Conservation (phyloP, 2,797 vertebrate species). For the Pseudomugil tenellus region DNA sequence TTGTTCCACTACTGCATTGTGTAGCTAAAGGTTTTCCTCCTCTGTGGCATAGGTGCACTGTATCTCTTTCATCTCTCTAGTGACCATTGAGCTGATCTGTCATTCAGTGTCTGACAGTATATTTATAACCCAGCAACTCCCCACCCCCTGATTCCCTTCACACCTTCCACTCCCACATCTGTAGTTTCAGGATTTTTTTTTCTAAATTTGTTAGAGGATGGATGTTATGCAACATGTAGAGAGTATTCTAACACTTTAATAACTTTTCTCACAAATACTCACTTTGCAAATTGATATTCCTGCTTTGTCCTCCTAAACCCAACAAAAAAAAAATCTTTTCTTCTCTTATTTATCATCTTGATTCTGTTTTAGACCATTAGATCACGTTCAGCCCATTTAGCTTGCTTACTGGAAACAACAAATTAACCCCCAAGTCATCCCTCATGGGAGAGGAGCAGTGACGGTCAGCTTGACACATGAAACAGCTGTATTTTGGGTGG, state of each 20-base stretch:
- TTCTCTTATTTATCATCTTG: slow-evolving; percentile 45
- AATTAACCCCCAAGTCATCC: slow-evolving; percentile 32
- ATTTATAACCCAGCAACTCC: too few relatives aligned
- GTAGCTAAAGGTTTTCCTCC: too few relatives aligned
- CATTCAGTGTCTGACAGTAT: too few relatives aligned
- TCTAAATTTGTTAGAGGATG: background rate
- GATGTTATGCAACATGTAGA: too few relatives aligned
- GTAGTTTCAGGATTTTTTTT: background rate
- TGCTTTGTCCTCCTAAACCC: slow-evolving; percentile 10
- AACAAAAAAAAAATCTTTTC: slow-evolving; percentile 21
- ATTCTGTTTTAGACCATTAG: slow-evolving; percentile 43
- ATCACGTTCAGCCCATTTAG: slow-evolving; percentile 63
- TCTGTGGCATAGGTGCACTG: too few relatives aligned
- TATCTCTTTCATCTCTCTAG: too few relatives aligned
- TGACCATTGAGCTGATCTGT: too few relatives aligned
- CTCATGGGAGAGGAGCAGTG: slow-evolving; percentile 48
- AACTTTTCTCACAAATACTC: background rate
- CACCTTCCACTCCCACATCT: too few relatives aligned
- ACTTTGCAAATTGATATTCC: background rate
- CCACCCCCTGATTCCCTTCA: too few relatives aligned
- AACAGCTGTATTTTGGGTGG: slow-evolving; percentile 58
- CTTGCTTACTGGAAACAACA: slow-evolving; percentile 56
- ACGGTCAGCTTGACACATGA: slow-evolving; percentile 70
- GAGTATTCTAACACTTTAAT: background rate
- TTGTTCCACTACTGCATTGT: too few relatives aligned